These are phyloP conservation scores for Anabacerthia variegaticeps DNA, from an alignment of 2,797 vertebrate species.

Conservation along the genomic window DNA sequence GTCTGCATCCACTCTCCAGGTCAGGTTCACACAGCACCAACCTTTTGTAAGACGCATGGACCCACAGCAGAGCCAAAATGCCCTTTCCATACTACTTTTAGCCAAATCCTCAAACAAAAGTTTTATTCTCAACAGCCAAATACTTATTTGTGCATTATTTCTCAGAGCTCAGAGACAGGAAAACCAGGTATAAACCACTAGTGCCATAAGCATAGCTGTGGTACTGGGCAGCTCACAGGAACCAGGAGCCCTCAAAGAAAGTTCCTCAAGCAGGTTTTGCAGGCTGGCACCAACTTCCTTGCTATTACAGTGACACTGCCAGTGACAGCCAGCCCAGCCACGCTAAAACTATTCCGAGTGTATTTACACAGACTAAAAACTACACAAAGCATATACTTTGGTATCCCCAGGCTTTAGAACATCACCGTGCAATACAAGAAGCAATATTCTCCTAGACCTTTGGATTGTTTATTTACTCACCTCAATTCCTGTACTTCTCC, in stretches of 20 bases:
- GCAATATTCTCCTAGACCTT: not conserved
- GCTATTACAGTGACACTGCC: not conserved
- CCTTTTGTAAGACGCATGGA: accelerated
- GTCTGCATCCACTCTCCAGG: not conserved
- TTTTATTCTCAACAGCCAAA: not conserved
- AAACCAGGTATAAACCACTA: not conserved
- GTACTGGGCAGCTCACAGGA: not conserved
- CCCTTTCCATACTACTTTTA: not conserved
- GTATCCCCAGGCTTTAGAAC: not conserved
- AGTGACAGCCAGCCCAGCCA: not conserved
- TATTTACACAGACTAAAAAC: conserved; percentile 26
- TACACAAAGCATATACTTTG: not conserved
- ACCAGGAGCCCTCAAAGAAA: not conserved
- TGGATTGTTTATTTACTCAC: not conserved
- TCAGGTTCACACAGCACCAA: not conserved
- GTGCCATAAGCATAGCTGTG: not conserved
- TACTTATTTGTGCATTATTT: not conserved
- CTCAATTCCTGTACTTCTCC: not conserved
- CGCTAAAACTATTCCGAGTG: not conserved
- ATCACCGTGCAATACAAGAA: not conserved
- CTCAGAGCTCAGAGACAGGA: not conserved
- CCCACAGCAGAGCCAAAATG: not conserved
- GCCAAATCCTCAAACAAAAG: not conserved
- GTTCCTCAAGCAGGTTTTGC: not conserved
- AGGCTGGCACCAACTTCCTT: not conserved